These are phyloP conservation scores for Scolanthus callimorphus DNA, from an alignment of 92 coral and sea anemone genomes.

Conservation along the genomic window DNA sequence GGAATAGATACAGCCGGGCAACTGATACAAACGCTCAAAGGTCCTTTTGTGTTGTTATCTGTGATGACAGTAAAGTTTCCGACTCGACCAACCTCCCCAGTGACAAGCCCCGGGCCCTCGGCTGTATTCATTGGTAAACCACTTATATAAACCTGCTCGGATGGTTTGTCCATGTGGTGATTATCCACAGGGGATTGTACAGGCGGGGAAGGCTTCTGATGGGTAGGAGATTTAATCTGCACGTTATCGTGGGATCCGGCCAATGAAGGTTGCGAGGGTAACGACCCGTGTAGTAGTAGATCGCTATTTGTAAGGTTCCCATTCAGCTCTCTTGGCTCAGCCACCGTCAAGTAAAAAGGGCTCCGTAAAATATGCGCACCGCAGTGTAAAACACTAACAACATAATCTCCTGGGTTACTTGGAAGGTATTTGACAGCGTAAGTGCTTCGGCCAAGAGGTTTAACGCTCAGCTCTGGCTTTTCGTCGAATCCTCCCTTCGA, in stretches of 20 bases:
- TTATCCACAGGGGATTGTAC: background rate
- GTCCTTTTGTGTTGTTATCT: constrained; percentile 89
- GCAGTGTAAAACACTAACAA: constrained; percentile 80
- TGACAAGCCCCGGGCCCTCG: constrained; percentile 91
- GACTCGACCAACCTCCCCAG: constrained; percentile 87
- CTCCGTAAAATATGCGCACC: constrained; percentile 95
- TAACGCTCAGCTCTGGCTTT: constrained; percentile 86
- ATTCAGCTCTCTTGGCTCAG: constrained; percentile 29
- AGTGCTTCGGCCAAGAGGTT: constrained; percentile 79
- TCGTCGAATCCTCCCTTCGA: constrained; percentile 60
- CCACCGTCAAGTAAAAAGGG: constrained; percentile 85
- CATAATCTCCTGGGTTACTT: constrained; percentile 84
- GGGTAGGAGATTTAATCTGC: background rate
- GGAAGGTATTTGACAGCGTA: constrained; percentile 93
- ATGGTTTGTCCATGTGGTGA: background rate
- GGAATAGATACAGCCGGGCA: constrained; percentile 99
- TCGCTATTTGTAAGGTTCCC: background rate
- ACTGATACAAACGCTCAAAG: constrained; percentile 96
- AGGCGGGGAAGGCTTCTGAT: background rate
- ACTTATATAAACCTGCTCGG: constrained; percentile 9
- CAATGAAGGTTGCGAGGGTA: constrained; percentile 5
- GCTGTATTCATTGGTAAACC: constrained; percentile 63
- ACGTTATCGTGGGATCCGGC: background rate
- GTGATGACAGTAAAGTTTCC: constrained; percentile 87
- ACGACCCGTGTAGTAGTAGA: constrained; percentile 4